Conservation (phyloP, 2,797 vertebrate genomes). For the Lycodopsis pacificus region DNA sequence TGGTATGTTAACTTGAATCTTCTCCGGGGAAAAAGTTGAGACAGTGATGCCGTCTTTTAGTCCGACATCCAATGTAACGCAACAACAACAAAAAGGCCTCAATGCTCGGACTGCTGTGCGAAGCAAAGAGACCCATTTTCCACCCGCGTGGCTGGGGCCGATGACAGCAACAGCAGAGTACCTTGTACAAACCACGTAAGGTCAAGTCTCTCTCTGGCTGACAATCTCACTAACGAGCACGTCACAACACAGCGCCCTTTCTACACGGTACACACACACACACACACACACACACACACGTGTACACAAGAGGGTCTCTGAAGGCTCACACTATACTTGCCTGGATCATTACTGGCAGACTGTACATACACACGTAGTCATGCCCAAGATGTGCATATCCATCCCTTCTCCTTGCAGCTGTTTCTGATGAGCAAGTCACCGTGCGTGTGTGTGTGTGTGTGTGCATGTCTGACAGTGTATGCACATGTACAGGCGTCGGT, state of each 20-base stretch:
- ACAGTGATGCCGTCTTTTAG: background rate
- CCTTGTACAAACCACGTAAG: constrained; percentile 74
- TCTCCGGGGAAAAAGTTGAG: background rate
- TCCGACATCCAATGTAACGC: background rate
- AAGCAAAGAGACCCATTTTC: constrained; percentile 54
- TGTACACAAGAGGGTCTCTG: constrained; percentile 17
- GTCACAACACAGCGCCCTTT: constrained; percentile 49
- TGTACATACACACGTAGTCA: constrained; percentile 25
- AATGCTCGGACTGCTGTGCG: constrained; percentile 4
- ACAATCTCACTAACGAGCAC: constrained; percentile 74
- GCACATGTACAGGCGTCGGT: background rate
- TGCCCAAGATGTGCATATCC: constrained; percentile 35
- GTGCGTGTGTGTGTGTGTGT: background rate
- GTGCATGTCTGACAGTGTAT: background rate
- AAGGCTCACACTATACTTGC: constrained; percentile 46
- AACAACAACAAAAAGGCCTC: background rate
- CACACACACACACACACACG: constrained; percentile 14
- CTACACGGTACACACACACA: constrained; percentile 36
- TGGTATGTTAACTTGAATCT: background rate
- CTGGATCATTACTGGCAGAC: constrained; percentile 59
- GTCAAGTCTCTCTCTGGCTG: constrained; percentile 71
- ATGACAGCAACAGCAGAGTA: constrained; percentile 67
- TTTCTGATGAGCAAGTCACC: constrained; percentile 16
- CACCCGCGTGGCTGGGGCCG: constrained; percentile 43
- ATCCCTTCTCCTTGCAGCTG: constrained; percentile 21